Evolutionary conservation across 2,113 vertebrate genomes (phyloP).

Genomic region (Lasiurus cinereus): DNA sequence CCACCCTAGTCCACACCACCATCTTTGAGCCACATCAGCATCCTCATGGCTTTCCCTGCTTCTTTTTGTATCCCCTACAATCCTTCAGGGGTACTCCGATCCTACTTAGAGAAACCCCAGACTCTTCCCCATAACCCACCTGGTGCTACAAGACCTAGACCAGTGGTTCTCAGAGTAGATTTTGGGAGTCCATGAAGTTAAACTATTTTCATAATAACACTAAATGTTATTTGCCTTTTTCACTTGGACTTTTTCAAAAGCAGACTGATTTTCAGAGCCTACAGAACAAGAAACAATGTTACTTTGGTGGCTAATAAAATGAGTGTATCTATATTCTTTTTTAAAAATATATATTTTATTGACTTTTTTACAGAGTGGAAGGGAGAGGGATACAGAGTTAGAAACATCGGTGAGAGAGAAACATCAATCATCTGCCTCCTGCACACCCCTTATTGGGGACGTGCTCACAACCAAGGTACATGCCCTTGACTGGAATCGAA

Average conservation of each 20-base stretch:
- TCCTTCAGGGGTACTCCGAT: neutral
- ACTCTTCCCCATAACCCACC: neutral
- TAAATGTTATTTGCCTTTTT: neutral
- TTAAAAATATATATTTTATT: too few relatives aligned
- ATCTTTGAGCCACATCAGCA: neutral
- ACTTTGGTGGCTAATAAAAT: neutral
- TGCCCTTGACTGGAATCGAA: too few relatives aligned
- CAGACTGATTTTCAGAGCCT: neutral
- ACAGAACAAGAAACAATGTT: neutral
- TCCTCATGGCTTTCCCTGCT: neutral
- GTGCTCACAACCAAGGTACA: too few relatives aligned
- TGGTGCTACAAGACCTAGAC: neutral
- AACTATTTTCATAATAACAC: neutral
- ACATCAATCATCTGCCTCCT: too few relatives aligned
- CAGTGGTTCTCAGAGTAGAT: neutral
- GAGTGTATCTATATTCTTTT: neutral
- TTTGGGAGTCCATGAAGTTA: neutral
- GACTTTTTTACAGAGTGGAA: too few relatives aligned
- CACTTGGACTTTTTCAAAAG: conserved; percentile 14
- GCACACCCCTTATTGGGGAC: too few relatives aligned
- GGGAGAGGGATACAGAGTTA: too few relatives aligned
- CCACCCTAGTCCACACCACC: neutral
- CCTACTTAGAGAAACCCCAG: neutral
- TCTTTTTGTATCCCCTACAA: neutral
- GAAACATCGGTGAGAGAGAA: too few relatives aligned